phyloP scores from a whole-genome alignment of 2,888 invertebrate genomes.

The Lampropteryx suffumata region DNA sequence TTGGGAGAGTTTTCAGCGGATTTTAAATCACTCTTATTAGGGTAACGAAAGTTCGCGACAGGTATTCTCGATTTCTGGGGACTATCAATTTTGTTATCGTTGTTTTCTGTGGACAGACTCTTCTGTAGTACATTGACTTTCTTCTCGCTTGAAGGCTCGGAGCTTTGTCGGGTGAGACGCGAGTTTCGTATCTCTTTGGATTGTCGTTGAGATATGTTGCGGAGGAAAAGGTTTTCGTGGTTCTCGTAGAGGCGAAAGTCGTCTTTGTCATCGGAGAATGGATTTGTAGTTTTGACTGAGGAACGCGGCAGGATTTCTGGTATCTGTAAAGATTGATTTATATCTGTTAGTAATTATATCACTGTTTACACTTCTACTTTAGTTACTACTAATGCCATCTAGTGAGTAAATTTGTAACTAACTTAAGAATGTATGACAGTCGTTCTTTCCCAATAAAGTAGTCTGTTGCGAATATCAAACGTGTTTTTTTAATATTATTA shows the following conservation, averaged over 20 bases:
- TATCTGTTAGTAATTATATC: no score
- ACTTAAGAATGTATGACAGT: no score
- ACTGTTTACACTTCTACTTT: no score
- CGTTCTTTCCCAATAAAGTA: no score
- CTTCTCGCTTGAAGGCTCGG: slow-evolving; percentile 67
- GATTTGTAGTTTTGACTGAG: slow-evolving; percentile 57
- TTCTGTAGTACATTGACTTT: slow-evolving; percentile 59
- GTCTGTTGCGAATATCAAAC: no score
- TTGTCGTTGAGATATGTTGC: slow-evolving; percentile 70
- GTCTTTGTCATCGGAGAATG: slow-evolving; percentile 58
- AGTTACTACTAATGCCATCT: no score
- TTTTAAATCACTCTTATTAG: slow-evolving; percentile 66
- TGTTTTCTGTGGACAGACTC: slow-evolving; percentile 65
- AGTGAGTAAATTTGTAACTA: no score
- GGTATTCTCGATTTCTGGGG: slow-evolving; percentile 71
- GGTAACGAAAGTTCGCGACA: slow-evolving; percentile 74
- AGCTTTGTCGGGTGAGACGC: slow-evolving; percentile 64
- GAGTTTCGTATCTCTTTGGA: slow-evolving; percentile 68
- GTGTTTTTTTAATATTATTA: no score
- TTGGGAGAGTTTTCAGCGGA: slow-evolving; percentile 67
- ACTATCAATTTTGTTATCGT: slow-evolving; percentile 45
- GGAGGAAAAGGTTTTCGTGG: slow-evolving; percentile 70
- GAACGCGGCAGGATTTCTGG: slow-evolving; percentile 72
- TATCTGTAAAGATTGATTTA: slow-evolving; percentile 44
- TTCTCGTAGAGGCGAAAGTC: slow-evolving; percentile 70